Conservation (phyloP, 2,797 vertebrate species). For the Acanthopagrus latus region DNA sequence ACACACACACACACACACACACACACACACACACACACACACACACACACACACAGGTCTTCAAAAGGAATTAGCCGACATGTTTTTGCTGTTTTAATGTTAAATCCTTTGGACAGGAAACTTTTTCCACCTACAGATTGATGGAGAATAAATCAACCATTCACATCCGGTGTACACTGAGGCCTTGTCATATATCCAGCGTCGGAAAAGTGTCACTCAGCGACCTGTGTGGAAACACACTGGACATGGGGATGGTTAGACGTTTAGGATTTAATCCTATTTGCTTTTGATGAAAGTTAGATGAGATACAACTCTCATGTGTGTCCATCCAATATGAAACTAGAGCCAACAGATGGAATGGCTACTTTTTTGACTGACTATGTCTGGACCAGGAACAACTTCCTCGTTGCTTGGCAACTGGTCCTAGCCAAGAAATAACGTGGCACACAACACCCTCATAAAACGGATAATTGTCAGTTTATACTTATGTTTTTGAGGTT, state of each 20-base stretch:
- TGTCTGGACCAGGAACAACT: background rate
- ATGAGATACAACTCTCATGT: background rate
- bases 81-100: conserved; percentile 48
- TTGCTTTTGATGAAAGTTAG: background rate
- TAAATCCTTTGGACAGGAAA: conserved; percentile 38
- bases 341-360: background rate
- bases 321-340: background rate
- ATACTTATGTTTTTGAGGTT: background rate
- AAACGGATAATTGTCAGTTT: background rate
- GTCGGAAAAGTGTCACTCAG: background rate
- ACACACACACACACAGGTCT: conserved; percentile 8
- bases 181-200: background rate
- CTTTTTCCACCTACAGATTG: conserved; percentile 29
- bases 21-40: conserved; percentile 11
- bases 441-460: background rate
- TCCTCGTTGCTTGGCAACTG: conserved; percentile 9
- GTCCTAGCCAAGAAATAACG: background rate
- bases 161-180: conserved; percentile 17
- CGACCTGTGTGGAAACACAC: background rate
- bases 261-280: background rate
- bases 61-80: conserved; percentile 9
- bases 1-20: too few relatives aligned
- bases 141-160: conserved; percentile 69
- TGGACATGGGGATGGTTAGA: background rate
- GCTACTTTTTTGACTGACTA: background rate